Evolutionary conservation across 2,113 vertebrate genomes (phyloP).

Genomic region (Copsychus sechellarum): DNA sequence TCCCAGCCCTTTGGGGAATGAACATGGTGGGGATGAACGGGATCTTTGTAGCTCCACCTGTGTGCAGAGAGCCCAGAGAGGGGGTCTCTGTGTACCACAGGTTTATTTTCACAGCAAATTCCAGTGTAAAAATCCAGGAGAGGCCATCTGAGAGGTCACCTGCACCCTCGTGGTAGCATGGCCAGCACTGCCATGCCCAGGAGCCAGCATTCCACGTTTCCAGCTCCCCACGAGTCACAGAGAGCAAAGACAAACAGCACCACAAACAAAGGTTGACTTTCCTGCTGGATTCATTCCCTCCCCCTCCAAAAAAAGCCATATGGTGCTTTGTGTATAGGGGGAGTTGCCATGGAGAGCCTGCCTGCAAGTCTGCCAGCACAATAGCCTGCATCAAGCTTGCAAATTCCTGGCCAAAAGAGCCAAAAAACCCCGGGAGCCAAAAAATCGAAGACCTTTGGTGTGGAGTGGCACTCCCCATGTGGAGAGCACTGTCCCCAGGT

Average conservation of each 20-base stretch:
- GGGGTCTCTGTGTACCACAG: neutral
- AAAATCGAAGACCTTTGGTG: neutral
- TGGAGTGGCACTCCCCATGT: neutral
- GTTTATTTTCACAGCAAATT: neutral
- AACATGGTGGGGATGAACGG: fast-evolving
- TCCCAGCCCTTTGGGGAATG: neutral
- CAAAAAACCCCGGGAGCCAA: neutral
- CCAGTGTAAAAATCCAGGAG: neutral
- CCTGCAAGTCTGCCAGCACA: constrained; percentile 23
- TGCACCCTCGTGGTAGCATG: neutral
- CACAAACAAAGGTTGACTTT: constrained; percentile 14
- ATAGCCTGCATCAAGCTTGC: neutral
- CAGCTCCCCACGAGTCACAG: neutral
- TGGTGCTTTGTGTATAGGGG: constrained; percentile 53
- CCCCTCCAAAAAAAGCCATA: constrained; percentile 46
- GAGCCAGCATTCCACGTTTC: neutral
- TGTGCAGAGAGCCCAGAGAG: neutral
- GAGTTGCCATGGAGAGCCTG: constrained; percentile 66
- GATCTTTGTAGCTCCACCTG: neutral
- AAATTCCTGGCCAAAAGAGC: constrained; percentile 19
- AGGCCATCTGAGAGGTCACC: neutral
- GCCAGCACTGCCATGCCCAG: neutral
- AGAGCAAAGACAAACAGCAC: neutral
- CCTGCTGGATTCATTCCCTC: neutral
- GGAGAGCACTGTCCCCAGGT: neutral